These are phyloP conservation scores for Osmoderma eremita DNA, from an alignment of 2,888 invertebrate species.

Conservation along the genomic window DNA sequence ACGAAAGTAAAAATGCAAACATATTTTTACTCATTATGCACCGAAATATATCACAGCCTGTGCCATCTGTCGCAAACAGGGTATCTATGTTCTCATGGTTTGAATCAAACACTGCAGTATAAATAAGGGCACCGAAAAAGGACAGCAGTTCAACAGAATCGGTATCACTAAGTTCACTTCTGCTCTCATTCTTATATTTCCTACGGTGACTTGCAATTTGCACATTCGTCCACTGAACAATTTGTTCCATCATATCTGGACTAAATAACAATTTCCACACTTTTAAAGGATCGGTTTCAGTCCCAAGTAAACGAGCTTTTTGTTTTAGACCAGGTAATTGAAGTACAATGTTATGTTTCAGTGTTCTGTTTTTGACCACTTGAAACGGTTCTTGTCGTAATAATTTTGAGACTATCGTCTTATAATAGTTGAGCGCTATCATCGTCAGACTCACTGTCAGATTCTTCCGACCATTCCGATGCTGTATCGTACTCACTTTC, in stretches of 20 bases:
- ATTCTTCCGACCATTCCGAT: no score
- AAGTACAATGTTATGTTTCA: slow-evolving; percentile 7
- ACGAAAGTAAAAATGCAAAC: neutral
- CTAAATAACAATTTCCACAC: slow-evolving; percentile 2
- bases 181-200: neutral
- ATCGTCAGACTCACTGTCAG: no score
- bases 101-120: no score
- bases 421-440: no score
- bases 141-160: no score
- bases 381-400: neutral
- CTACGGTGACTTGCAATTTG: slow-evolving; percentile 7
- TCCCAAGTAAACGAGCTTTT: slow-evolving; percentile 5
- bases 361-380: slow-evolving; percentile 7
- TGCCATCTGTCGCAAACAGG: no score
- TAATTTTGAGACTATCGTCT: no score
- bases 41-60: no score
- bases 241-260: neutral
- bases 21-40: no score
- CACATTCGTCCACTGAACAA: slow-evolving; percentile 2
- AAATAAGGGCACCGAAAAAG: no score
- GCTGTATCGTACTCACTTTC: no score
- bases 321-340: slow-evolving; percentile 1
- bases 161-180: no score
- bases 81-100: slow-evolving; percentile 10
- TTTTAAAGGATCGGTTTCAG: neutral